Percentiles rank a stretch among this genome's conserved stretches.
phyloP scores from a whole-genome alignment of 2,888 invertebrate genomes.

The Rotaria socialis region DNA sequence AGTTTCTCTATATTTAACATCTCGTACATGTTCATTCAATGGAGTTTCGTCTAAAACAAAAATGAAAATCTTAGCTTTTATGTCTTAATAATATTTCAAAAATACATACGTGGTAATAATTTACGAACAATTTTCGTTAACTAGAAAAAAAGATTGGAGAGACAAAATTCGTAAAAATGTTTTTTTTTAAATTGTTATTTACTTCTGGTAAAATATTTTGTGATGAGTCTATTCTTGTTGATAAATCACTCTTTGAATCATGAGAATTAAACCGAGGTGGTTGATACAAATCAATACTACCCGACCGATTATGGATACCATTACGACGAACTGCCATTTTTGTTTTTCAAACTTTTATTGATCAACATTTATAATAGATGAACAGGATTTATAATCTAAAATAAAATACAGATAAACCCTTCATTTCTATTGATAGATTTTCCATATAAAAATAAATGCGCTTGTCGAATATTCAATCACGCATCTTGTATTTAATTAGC shows the following conservation, averaged over 20 bases:
- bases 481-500: no score
- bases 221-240: not conserved
- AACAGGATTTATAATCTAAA: no score
- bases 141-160: not conserved
- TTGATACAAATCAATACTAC: not conserved
- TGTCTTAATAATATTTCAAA: not conserved
- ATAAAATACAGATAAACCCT: no score
- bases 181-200: not conserved
- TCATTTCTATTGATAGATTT: no score
- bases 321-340: not conserved
- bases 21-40: not conserved
- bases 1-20: not conserved
- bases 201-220: slow-evolving; percentile 4
- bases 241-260: not conserved
- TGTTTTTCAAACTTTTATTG: not conserved
- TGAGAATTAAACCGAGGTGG: not conserved
- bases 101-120: not conserved
- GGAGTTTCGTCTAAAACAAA: not conserved
- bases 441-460: no score
- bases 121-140: not conserved
- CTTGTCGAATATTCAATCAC: no score
- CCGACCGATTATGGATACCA: not conserved
- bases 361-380: no score
- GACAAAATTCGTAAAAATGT: not conserved
- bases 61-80: not conserved